Evolutionary conservation across 2,113 vertebrate genomes (phyloP).

Genomic region (Zingel zingel): DNA sequence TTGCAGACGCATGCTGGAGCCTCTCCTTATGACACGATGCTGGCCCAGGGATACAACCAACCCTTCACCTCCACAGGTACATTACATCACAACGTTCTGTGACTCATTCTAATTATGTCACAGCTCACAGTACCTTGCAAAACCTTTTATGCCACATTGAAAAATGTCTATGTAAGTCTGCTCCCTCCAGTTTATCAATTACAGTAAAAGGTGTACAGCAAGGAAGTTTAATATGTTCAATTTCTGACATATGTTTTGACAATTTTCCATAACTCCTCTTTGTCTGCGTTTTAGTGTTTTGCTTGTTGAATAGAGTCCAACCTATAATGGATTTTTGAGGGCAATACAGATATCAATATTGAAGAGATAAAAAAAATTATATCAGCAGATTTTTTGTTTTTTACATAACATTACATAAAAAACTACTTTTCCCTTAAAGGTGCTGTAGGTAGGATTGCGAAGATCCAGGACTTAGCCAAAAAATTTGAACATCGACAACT

Average conservation of each 20-base stretch:
- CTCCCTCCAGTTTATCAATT: neutral
- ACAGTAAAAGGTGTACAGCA: neutral
- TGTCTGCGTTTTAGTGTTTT: too few relatives aligned
- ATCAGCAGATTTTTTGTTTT: too few relatives aligned
- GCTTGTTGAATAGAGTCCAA: neutral
- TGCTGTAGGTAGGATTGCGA: too few relatives aligned
- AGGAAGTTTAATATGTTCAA: neutral
- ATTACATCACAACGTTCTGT: neutral
- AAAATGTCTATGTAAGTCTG: neutral
- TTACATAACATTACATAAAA: too few relatives aligned
- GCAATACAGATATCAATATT: neutral
- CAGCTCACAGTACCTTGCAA: neutral
- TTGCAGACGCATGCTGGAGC: slow-evolving; percentile 91
- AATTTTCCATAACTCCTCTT: too few relatives aligned
- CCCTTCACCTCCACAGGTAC: slow-evolving; percentile 90
- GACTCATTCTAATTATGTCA: neutral
- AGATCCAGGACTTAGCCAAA: too few relatives aligned
- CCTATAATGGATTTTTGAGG: neutral
- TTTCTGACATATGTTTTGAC: neutral
- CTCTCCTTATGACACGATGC: slow-evolving; percentile 93
- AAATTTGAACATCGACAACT: too few relatives aligned
- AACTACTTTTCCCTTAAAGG: too few relatives aligned
- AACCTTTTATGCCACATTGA: neutral
- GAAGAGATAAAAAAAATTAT: too few relatives aligned
- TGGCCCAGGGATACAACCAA: slow-evolving; percentile 91